These are phyloP conservation scores for Scytalopus superciliaris DNA, from an alignment of 2,113 vertebrate genomes.

Conservation along the genomic window DNA sequence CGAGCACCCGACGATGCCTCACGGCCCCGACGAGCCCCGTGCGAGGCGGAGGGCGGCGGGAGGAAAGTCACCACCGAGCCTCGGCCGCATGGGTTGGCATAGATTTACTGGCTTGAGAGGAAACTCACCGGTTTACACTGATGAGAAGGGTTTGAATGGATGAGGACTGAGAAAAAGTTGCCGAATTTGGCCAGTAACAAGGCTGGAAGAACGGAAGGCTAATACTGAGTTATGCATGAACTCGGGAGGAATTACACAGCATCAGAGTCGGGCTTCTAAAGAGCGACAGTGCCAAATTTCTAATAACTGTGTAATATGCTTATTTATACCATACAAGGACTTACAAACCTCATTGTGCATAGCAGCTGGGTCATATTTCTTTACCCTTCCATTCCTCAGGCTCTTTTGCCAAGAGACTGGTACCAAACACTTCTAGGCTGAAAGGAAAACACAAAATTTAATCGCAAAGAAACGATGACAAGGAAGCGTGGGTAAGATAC, in stretches of 20 bases:
- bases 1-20: background rate
- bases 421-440: constrained; percentile 44
- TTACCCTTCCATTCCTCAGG: constrained; percentile 51
- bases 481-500: constrained; percentile 40
- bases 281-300: constrained; percentile 41
- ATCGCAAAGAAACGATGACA: constrained; percentile 42
- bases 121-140: constrained; percentile 31
- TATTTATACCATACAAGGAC: constrained; percentile 68
- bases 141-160: constrained; percentile 3
- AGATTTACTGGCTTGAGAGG: background rate
- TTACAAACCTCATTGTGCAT: constrained; percentile 59
- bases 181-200: constrained; percentile 8
- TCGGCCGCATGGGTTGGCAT: background rate
- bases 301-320: constrained; percentile 57
- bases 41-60: background rate
- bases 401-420: constrained; percentile 48
- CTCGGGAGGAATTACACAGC: constrained; percentile 6
- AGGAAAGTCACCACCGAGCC: background rate
- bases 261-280: constrained; percentile 11
- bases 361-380: constrained; percentile 60
- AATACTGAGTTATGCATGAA: background rate
- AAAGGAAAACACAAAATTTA: constrained; percentile 51
- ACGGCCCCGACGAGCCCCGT: background rate
- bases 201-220: background rate
- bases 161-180: constrained; percentile 9